Evolutionary conservation across 2,888 invertebrate genomes (phyloP).

Genomic region (Oscheius onirici): DNA sequence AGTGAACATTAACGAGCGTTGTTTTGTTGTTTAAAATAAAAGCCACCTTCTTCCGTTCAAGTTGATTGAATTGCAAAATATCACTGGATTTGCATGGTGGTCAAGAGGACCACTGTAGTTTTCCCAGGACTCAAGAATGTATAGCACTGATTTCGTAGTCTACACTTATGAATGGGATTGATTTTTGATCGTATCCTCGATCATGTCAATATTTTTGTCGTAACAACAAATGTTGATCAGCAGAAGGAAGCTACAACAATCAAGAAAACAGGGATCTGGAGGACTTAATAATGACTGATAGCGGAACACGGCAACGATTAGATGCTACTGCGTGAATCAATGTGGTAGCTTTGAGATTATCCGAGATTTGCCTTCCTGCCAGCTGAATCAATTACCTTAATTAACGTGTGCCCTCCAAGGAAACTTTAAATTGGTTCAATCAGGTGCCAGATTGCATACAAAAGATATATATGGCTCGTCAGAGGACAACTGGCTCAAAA

Average conservation of each 20-base stretch:
- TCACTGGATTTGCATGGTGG: no score
- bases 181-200: no score
- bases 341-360: constrained; percentile 31
- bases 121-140: no score
- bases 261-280: no score
- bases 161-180: no score
- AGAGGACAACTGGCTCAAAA: background rate
- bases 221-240: background rate
- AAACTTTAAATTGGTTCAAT: constrained; percentile 27
- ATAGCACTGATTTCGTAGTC: no score
- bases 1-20: no score
- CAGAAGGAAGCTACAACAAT: background rate
- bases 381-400: constrained; percentile 32
- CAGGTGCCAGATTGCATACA: constrained; percentile 11
- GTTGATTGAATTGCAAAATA: no score
- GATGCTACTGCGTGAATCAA: constrained; percentile 16
- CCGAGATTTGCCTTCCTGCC: constrained; percentile 28
- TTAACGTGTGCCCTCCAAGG: constrained; percentile 13
- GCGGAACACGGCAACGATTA: background rate
- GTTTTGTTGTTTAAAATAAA: no score
- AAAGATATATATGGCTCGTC: background rate
- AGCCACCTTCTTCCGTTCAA: no score
- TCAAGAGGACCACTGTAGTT: no score
- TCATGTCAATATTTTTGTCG: background rate
- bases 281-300: background rate